Evolutionary conservation across 2,797 vertebrate genomes (phyloP).

Genomic region (Falco novaeseelandiae): DNA sequence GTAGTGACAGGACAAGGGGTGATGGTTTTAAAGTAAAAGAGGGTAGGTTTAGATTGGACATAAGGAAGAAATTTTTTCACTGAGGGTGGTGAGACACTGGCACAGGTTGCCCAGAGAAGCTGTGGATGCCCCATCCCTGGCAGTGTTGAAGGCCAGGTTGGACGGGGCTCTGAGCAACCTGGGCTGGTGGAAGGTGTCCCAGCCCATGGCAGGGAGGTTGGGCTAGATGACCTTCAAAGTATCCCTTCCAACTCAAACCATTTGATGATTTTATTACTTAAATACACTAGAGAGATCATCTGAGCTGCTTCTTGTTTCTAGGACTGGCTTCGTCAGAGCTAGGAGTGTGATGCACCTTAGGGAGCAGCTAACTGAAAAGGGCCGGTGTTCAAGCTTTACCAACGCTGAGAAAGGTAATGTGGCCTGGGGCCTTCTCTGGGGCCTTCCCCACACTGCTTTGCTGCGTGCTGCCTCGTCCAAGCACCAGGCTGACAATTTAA

Average conservation of each 20-base stretch:
- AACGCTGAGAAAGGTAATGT: constrained; percentile 87
- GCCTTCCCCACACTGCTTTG: background rate
- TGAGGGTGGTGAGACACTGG: no score
- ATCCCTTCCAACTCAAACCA: background rate
- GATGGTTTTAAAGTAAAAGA: no score
- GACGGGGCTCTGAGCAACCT: accelerated
- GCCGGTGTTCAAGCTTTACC: constrained; percentile 86
- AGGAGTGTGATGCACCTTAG: constrained; percentile 87
- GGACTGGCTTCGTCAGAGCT: constrained; percentile 83
- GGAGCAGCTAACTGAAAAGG: constrained; percentile 83
- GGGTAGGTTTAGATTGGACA: no score
- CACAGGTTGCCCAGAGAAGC: no score
- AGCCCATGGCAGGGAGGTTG: background rate
- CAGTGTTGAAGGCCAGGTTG: accelerated
- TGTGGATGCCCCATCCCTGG: no score
- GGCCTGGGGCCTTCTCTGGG: background rate
- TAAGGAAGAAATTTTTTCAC: no score
- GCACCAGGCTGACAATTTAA: background rate
- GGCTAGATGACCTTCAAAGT: background rate
- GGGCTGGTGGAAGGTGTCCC: accelerated
- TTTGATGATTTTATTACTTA: background rate
- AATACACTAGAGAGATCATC: background rate
- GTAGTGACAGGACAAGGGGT: no score
- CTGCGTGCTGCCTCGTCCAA: background rate
- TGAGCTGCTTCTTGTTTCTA: constrained; percentile 51